These are phyloP conservation scores for Notodonta dromedarius DNA, from an alignment of 2,888 invertebrate species.

Conservation along the genomic window DNA sequence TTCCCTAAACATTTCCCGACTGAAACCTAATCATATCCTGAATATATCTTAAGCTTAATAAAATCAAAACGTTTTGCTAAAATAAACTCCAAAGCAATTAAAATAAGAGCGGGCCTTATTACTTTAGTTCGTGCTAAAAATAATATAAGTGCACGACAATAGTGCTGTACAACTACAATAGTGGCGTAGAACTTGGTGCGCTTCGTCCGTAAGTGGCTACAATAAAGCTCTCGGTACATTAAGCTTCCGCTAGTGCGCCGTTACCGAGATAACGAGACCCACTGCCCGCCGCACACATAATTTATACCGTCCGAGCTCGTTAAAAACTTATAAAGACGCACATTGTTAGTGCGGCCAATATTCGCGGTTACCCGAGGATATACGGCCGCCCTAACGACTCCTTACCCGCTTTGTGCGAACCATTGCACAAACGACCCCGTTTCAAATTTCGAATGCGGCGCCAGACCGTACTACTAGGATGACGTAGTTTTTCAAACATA, in stretches of 20 bases:
- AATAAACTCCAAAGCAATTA: constrained; percentile 3
- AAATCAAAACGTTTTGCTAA: not conserved
- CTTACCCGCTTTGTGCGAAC: constrained; percentile 50
- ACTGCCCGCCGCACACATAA: constrained; percentile 80
- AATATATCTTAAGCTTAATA: not conserved
- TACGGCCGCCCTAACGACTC: constrained; percentile 77
- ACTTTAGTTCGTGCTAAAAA: constrained; percentile 22
- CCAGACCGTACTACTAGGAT: constrained; percentile 42
- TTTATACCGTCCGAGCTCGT: constrained; percentile 84
- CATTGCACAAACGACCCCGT: constrained; percentile 63
- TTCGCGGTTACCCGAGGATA: constrained; percentile 76
- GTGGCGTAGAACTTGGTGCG: constrained; percentile 47
- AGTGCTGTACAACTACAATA: constrained; percentile 44
- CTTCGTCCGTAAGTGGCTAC: constrained; percentile 77
- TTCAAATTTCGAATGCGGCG: constrained; percentile 35
- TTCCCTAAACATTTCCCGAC: too few relatives aligned
- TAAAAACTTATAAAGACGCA: constrained; percentile 85
- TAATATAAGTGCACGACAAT: constrained; percentile 40
- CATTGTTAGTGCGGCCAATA: constrained; percentile 83
- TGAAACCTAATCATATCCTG: too few relatives aligned
- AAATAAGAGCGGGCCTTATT: constrained; percentile 9
- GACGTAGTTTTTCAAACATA: constrained; percentile 1
- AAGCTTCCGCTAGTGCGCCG: constrained; percentile 81
- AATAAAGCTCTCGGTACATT: constrained; percentile 83
- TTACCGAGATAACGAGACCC: constrained; percentile 83